Evolutionary conservation across 2,888 invertebrate species (phyloP).

Genomic region (Mactromeris polynyma): DNA sequence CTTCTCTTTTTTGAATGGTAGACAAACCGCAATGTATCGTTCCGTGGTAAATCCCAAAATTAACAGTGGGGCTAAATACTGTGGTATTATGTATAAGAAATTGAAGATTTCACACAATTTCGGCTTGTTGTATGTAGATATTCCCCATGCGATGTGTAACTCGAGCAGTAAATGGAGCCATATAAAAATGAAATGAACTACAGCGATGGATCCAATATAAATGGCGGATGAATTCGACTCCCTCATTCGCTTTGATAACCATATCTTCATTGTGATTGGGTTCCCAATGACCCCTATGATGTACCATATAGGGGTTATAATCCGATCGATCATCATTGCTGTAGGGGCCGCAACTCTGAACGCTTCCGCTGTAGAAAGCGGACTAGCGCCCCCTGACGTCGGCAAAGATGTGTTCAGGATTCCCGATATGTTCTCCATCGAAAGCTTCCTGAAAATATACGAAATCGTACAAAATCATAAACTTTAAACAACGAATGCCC

Average conservation of each 20-base stretch:
- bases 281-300: constrained; percentile 85
- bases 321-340: constrained; percentile 81
- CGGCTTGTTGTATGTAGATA: constrained; percentile 77
- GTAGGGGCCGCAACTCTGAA: constrained; percentile 75
- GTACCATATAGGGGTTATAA: constrained; percentile 85
- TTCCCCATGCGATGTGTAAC: constrained; percentile 85
- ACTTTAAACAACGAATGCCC: too few species aligned
- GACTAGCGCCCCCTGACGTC: constrained; percentile 1
- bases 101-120: constrained; percentile 84
- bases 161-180: constrained; percentile 84
- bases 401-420: constrained; percentile 53
- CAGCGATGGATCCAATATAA: constrained; percentile 85
- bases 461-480: too few species aligned
- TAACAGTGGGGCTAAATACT: constrained; percentile 85
- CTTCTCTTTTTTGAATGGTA: constrained; percentile 83
- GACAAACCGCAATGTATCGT: constrained; percentile 85
- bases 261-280: constrained; percentile 84
- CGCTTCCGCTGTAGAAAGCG: constrained; percentile 61
- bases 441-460: constrained; percentile 53
- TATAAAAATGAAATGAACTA: constrained; percentile 84
- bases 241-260: constrained; percentile 84
- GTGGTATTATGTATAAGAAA: constrained; percentile 81
- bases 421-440: constrained; percentile 64
- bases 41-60: constrained; percentile 87
- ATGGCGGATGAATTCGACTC: constrained; percentile 86